Conservation (phyloP, 2,797 vertebrate genomes). For the Catharus ustulatus region DNA sequence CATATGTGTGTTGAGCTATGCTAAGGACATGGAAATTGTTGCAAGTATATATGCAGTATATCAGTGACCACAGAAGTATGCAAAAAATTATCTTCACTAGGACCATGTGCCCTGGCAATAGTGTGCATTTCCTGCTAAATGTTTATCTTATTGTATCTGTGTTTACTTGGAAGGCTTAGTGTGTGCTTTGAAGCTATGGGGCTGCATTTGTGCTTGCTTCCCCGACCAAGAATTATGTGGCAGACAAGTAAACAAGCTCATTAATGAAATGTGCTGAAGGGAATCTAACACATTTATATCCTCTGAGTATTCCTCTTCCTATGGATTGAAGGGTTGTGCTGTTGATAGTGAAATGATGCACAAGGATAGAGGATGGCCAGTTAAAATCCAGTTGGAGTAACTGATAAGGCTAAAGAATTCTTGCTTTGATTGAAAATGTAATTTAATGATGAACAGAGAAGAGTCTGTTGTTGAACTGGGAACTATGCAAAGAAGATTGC, state of each 20-base stretch:
- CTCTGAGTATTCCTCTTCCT: background rate
- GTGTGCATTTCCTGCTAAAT: background rate
- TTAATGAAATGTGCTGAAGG: background rate
- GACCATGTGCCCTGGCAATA: background rate
- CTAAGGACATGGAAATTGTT: background rate
- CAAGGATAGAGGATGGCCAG: background rate
- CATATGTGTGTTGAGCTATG: background rate
- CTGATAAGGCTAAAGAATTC: constrained; percentile 34
- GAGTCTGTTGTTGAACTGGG: constrained; percentile 39
- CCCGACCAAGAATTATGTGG: background rate
- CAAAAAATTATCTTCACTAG: background rate
- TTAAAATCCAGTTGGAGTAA: constrained; percentile 42
- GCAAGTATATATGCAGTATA: background rate
- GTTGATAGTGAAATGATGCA: background rate
- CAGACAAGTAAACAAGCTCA: background rate
- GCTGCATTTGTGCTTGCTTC: background rate
- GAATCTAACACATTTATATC: background rate
- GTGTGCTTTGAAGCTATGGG: background rate
- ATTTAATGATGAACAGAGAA: constrained; percentile 57
- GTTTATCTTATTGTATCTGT: background rate
- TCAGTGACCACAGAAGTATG: background rate
- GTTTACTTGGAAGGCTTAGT: background rate
- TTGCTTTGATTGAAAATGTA: constrained; percentile 52
- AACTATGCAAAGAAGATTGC: constrained; percentile 7
- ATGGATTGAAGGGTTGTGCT: background rate